phyloP scores from a whole-genome alignment of 37 sponge, comb jelly and placozoan genomes.

The Amphimedon queenslandica region DNA sequence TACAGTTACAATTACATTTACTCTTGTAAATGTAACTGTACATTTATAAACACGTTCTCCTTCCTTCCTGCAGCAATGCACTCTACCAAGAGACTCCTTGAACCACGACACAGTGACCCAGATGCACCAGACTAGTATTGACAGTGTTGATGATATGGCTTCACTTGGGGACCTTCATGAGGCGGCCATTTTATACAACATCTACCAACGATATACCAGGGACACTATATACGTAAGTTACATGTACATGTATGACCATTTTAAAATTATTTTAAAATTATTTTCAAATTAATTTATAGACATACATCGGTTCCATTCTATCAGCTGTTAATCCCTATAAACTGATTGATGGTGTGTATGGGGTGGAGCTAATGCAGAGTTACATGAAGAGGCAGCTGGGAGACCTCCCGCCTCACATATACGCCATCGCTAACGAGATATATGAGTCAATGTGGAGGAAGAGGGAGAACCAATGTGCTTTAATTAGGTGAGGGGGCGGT shows the following conservation, averaged over 20 bases:
- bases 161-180: slow-evolving; percentile 91
- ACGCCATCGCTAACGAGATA: slow-evolving; percentile 96
- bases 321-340: slow-evolving; percentile 96
- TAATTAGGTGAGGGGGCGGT: slow-evolving; percentile 74
- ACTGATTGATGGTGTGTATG: slow-evolving; percentile 70
- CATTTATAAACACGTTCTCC: not conserved
- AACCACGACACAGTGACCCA: slow-evolving; percentile 59
- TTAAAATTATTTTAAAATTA: not conserved
- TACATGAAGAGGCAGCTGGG: slow-evolving; percentile 88
- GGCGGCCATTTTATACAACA: slow-evolving; percentile 92
- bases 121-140: slow-evolving; percentile 84
- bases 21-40: not conserved
- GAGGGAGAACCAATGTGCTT: slow-evolving; percentile 94
- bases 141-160: slow-evolving; percentile 92
- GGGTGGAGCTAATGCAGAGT: slow-evolving; percentile 58
- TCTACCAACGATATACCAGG: slow-evolving; percentile 73
- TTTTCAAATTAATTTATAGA: slow-evolving; percentile 34
- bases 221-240: slow-evolving; percentile 84
- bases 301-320: slow-evolving; percentile 95
- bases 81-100: slow-evolving; percentile 27
- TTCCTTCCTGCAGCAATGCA: slow-evolving; percentile 6
- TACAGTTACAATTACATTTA: no score
- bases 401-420: slow-evolving; percentile 93
- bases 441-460: slow-evolving; percentile 92
- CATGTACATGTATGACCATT: not conserved